phyloP scores from a whole-genome alignment of 1,140 invertebrate species.

The Zaprionus taronus region DNA sequence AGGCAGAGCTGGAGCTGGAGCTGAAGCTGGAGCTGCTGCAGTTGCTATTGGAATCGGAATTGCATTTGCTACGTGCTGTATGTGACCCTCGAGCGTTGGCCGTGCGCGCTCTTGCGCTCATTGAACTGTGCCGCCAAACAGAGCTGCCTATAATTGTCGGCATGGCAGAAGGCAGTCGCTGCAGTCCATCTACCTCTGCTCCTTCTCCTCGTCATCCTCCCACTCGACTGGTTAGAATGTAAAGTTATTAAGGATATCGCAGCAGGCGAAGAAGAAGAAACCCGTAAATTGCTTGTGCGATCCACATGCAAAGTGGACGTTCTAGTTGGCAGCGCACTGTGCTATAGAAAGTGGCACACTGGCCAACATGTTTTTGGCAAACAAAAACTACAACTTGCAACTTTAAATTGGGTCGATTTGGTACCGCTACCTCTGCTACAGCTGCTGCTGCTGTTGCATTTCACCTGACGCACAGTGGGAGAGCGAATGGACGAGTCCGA shows the following conservation, averaged over 20 bases:
- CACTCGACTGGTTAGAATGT: slow-evolving; percentile 3
- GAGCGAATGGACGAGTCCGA: slow-evolving; percentile 20
- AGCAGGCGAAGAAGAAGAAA: background rate
- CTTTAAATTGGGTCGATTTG: slow-evolving; percentile 59
- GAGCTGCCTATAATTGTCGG: slow-evolving; percentile 39
- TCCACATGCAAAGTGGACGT: slow-evolving; percentile 70
- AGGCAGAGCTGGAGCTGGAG: slow-evolving; percentile 25
- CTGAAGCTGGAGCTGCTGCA: slow-evolving; percentile 18
- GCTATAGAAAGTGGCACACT: slow-evolving; percentile 72
- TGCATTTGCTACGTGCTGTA: slow-evolving; percentile 34
- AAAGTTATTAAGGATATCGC: slow-evolving; percentile 29
- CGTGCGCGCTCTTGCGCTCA: slow-evolving; percentile 43
- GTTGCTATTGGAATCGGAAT: slow-evolving; percentile 28
- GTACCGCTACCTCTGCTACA: too few species aligned
- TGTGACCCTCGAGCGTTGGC: slow-evolving; percentile 71
- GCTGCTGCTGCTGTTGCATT: slow-evolving; percentile 54
- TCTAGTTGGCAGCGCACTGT: slow-evolving; percentile 57
- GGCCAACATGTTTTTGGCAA: slow-evolving; percentile 65
- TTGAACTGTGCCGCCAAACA: slow-evolving; percentile 66
- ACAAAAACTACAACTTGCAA: slow-evolving; percentile 2
- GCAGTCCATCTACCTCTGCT: background rate
- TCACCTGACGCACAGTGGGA: slow-evolving; percentile 71
- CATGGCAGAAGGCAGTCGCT: slow-evolving; percentile 20
- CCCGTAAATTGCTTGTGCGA: slow-evolving; percentile 62
- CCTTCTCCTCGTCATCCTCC: background rate